These are phyloP conservation scores for Tipula helvola DNA, from an alignment of 2,888 invertebrate species.

Conservation along the genomic window DNA sequence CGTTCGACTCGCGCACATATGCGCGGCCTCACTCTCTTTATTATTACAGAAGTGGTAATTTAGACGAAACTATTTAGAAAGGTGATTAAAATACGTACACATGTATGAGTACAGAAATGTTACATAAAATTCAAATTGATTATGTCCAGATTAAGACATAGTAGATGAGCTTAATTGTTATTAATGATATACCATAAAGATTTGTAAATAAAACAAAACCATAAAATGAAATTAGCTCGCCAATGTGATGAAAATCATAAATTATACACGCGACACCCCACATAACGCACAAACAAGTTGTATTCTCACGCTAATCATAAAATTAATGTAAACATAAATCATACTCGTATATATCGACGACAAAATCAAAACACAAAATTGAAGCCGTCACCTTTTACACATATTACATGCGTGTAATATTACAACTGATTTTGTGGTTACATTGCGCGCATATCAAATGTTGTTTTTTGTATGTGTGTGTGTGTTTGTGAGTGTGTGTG, in stretches of 20 bases:
- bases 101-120: neutral
- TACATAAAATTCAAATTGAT: neutral
- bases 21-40: neutral
- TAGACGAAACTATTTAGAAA: neutral
- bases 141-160: neutral
- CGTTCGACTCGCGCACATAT: neutral
- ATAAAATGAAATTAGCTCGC: neutral
- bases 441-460: neutral
- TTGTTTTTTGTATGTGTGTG: neutral
- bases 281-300: neutral
- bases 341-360: neutral
- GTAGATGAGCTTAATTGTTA: neutral
- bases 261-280: neutral
- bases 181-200: neutral
- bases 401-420: neutral
- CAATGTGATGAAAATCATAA: neutral
- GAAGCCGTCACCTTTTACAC: constrained; percentile 4
- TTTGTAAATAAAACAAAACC: neutral
- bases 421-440: neutral
- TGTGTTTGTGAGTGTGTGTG: neutral
- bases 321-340: constrained; percentile 4
- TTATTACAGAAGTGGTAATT: neutral
- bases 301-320: constrained; percentile 4
- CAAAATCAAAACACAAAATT: neutral
- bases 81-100: neutral